Evolutionary conservation across 2,888 invertebrate species (phyloP), one percentile per base, ranked within the genome.

Genomic region (Zaprionus obscuricornis): DNA sequence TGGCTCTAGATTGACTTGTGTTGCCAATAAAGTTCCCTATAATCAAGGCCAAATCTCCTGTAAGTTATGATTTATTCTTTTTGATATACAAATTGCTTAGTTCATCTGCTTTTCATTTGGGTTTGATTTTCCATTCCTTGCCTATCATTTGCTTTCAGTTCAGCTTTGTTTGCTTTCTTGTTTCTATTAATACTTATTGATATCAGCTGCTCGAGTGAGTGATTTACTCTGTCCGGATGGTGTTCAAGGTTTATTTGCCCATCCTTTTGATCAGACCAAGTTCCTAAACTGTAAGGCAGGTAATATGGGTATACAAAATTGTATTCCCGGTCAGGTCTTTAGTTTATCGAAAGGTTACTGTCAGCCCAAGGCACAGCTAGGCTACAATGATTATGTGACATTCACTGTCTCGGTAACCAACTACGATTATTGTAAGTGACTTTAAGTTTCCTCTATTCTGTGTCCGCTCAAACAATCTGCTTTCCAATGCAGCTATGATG

Each of bases 231-330:
- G 92, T 73, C 92, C 92, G 0, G 57, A 74, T 0, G 89, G 89
- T 24, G 89, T 91, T 5, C 91, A 92, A 0, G 94, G 94, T 0
- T 91, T 92, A 49, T 93, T 93, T 72, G 91, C 92, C 0, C 93
- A 93, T 82, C 92, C 92, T 10, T 90, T 91, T 1, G 93, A 94
- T 42, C 94, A 94, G 77, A 92, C 92, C 59, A 92, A 92, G 75
- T 94, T 92, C 77, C 90, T 94, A 10, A 93, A 93, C 76, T 94
- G 94, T 75, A 93, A 92, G 91, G 92, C 92, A 65, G 94, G 94
- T 0, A 90, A 93, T 39, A 92, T 93, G 0, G 90, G 90, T 37
- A 91, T 93, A 1, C 93, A 93, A 69, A 92, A 91, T 22, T 94
- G 94, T 76, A 90, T 92, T 0, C 92, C 93, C 0, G 92, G 92